Evolutionary conservation across 2,888 invertebrate species (phyloP).

Genomic region (Labia minor): DNA sequence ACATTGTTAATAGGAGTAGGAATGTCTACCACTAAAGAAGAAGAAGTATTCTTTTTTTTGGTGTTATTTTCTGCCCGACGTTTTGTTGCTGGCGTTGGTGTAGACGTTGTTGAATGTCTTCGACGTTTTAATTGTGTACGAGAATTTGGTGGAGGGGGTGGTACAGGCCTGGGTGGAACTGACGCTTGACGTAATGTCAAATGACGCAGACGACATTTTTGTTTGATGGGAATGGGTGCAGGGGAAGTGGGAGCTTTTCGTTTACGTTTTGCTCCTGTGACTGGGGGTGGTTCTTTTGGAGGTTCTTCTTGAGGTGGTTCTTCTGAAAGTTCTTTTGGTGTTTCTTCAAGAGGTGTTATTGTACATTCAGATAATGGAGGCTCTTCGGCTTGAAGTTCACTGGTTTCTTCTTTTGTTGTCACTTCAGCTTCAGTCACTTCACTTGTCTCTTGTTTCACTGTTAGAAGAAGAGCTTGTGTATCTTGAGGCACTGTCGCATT

Average conservation of each 20-base stretch:
- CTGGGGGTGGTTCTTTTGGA: background rate
- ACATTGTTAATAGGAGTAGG: conserved; percentile 4
- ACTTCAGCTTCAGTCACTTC: background rate
- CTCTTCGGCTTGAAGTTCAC: background rate
- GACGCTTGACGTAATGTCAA: background rate
- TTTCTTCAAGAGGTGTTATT: background rate
- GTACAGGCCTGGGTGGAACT: conserved; percentile 33
- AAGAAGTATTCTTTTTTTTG: conserved; percentile 27
- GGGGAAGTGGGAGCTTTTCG: background rate
- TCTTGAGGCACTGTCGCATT: background rate
- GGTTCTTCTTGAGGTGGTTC: background rate
- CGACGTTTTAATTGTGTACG: conserved; percentile 34
- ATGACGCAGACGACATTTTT: background rate
- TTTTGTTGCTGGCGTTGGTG: background rate
- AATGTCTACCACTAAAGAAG: background rate
- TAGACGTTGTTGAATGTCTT: conserved; percentile 30
- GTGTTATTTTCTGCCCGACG: conserved; percentile 19
- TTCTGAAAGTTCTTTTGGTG: background rate
- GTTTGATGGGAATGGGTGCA: background rate
- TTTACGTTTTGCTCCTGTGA: background rate
- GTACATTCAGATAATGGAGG: too few relatives aligned
- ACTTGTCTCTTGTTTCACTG: background rate
- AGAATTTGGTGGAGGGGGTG: conserved; percentile 36
- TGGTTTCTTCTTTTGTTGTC: background rate
- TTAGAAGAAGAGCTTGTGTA: background rate